Conservation (phyloP, 2,113 vertebrate species). For the Ibidorhyncha struthersii region DNA sequence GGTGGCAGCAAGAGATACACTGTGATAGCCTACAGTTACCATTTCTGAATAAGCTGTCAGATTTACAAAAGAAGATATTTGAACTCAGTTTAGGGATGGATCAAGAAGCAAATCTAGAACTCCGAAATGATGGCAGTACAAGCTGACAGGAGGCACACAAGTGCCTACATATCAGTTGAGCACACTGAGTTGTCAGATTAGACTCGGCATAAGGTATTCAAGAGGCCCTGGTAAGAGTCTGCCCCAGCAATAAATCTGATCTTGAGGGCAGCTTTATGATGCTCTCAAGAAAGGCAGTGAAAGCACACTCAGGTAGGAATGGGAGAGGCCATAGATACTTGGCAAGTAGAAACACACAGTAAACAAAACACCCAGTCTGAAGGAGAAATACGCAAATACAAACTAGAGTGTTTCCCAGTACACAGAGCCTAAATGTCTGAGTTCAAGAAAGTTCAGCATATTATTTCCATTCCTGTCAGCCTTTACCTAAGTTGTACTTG, state of each 20-base stretch:
- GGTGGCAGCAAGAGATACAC: background rate
- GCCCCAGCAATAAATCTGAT: background rate
- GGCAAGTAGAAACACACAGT: background rate
- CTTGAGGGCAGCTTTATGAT: background rate
- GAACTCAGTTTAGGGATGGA: background rate
- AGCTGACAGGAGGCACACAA: background rate
- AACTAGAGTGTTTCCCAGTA: background rate
- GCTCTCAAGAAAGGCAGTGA: background rate
- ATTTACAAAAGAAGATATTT: background rate
- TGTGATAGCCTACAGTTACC: background rate
- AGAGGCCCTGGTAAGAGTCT: background rate
- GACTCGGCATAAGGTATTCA: background rate
- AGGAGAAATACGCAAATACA: background rate
- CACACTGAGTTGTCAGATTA: background rate
- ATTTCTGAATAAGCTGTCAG: background rate
- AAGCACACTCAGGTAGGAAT: background rate
- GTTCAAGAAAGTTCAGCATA: background rate
- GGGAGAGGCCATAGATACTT: background rate
- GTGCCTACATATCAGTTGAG: background rate
- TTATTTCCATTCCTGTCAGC: background rate
- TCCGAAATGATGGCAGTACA: background rate
- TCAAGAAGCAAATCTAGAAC: background rate
- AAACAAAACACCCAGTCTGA: background rate
- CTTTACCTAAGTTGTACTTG: background rate
- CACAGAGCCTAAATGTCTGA: background rate